phyloP scores from a whole-genome alignment of 2,797 vertebrate species.

The Sternarchorhynchus goeldii region DNA sequence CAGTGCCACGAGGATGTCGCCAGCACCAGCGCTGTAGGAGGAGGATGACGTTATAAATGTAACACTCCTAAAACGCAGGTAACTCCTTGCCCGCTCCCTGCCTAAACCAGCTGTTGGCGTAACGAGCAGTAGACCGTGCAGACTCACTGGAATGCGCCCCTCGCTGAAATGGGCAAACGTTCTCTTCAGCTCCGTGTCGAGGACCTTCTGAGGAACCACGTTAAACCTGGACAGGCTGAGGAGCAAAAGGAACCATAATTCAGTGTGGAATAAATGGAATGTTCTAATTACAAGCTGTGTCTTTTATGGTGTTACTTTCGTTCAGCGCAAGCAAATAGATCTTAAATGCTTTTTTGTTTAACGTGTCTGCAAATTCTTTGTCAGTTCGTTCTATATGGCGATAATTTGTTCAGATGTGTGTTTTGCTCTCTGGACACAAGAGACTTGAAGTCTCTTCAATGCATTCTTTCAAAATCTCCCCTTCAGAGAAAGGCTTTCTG shows the following conservation, averaged over 20 bases:
- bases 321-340: too few species aligned
- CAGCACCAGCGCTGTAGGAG: conserved; percentile 85
- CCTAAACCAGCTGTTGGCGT: not conserved
- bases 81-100: not conserved
- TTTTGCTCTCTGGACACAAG: too few species aligned
- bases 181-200: conserved; percentile 90
- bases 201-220: conserved; percentile 83
- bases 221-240: conserved; percentile 82
- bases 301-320: too few species aligned
- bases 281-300: too few species aligned
- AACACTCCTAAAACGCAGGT: not conserved
- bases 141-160: conserved; percentile 84
- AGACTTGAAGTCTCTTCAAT: too few species aligned
- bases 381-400: too few species aligned
- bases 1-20: conserved; percentile 85
- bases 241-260: conserved; percentile 19
- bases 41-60: not conserved
- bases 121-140: not conserved
- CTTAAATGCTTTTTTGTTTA: too few species aligned
- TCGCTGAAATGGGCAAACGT: conserved; percentile 88
- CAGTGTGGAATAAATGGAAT: too few species aligned
- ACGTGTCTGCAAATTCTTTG: too few species aligned
- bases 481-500: too few species aligned
- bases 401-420: too few species aligned
- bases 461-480: too few species aligned